Evolutionary conservation across 2,797 vertebrate species (phyloP), one percentile per base, ranked within the genome.

Genomic region (Chiloscyllium punctatum): DNA sequence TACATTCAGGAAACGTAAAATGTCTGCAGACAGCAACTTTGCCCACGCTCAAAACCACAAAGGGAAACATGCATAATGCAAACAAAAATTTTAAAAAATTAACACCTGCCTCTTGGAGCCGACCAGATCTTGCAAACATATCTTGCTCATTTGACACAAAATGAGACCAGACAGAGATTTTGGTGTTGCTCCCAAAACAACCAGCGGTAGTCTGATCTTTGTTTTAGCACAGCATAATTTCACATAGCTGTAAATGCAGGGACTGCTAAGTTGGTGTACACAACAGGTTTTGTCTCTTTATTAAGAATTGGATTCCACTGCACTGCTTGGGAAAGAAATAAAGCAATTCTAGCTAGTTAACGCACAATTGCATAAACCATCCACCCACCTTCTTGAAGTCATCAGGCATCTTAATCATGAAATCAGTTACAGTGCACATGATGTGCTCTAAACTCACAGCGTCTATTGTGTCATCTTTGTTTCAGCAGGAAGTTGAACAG

Each of bases 1-100:
- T 66, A 23, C 90, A 92, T 92, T 68, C 62, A 69, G 62, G 90
- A 92, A 92, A 68, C 90, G 25, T 92, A 25, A 92, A 68, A 92
- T 92, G n/a, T 69, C 62, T 69, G 90, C 42, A 42, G 37, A n/a
- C 62, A 23, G 90, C 23, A 8, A 69, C 62, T 92, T 92, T 42
- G 37, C 57, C 57, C 16, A 3, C 88, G 9, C 53, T 2, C 88
- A 42, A 69, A 92, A 66, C 90, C 90, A 92, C 90, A 92, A 69
- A 69, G 37, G 37, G 90, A 23, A 37, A 69, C 21, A 92, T 92
- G 62, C n/a, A 42, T 11, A 23, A 69, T 3, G 42, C 62, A 92
- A 92, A 92, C 2, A 23, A 23, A 69, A 69, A 91, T 1, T 48
- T 48, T 48, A 79, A 92, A 42, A 11, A 68, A 69, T 92, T 92